phyloP scores from a whole-genome alignment of 2,888 invertebrate species.

The Pyrochroa serraticornis region DNA sequence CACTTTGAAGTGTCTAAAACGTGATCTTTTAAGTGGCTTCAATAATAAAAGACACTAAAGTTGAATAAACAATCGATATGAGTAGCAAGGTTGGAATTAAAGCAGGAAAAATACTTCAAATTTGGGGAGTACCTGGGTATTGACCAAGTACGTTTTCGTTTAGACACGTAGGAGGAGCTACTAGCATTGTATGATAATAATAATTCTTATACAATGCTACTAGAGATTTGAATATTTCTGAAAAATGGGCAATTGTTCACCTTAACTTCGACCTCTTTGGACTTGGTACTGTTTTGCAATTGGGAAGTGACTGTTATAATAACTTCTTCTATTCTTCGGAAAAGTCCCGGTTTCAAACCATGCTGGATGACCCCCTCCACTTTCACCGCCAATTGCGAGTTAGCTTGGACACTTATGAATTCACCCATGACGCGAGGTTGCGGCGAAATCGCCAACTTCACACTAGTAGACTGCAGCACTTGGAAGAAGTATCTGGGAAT shows the following conservation, averaged over 20 bases:
- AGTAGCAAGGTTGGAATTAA: not conserved
- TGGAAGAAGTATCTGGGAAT: slow-evolving; percentile 84
- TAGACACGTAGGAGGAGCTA: no score
- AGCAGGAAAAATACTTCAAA: slow-evolving; percentile 4
- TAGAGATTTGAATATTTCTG: no score
- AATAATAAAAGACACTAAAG: no score
- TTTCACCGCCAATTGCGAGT: slow-evolving; percentile 87
- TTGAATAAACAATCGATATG: no score
- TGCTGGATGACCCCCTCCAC: slow-evolving; percentile 91
- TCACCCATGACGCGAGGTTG: slow-evolving; percentile 82
- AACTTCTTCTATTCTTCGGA: slow-evolving; percentile 73
- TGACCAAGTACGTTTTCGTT: no score
- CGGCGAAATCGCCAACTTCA: slow-evolving; percentile 82
- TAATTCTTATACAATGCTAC: no score
- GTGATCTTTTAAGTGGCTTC: no score
- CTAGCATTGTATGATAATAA: no score
- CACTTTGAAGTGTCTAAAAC: no score
- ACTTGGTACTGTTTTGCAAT: slow-evolving; percentile 58
- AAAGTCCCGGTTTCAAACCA: slow-evolving; percentile 70
- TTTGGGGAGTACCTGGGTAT: no score
- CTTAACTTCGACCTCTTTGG: slow-evolving; percentile 52
- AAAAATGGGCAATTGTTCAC: no score
- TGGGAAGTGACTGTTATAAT: slow-evolving; percentile 73
- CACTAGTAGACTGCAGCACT: slow-evolving; percentile 79
- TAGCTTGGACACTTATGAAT: slow-evolving; percentile 81